Percentiles rank a stretch among this genome's conserved stretches.
phyloP scores from a whole-genome alignment of 2,797 vertebrate genomes.

The Peromyscus eremicus region DNA sequence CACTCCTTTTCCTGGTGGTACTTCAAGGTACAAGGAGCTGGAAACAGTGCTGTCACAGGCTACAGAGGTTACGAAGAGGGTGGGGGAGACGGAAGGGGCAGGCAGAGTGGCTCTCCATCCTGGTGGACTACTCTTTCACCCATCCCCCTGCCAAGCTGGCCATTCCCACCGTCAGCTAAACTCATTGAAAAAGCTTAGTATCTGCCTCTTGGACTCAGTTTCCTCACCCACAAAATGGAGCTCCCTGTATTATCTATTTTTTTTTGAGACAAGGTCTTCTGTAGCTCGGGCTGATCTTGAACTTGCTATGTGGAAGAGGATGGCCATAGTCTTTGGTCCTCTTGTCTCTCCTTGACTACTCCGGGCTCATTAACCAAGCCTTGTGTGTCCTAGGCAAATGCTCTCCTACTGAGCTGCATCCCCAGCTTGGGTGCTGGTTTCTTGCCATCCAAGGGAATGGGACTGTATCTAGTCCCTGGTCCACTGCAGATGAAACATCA shows the following conservation, averaged over 20 bases:
- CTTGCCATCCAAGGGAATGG: rapidly evolving
- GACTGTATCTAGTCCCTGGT: neutral
- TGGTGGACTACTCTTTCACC: too few relatives aligned
- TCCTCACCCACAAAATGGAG: neutral
- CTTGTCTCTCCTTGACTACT: neutral
- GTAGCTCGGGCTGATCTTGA: neutral
- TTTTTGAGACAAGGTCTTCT: neutral
- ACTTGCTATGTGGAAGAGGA: neutral
- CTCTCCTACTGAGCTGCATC: neutral
- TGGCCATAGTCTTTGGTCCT: neutral
- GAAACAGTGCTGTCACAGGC: neutral
- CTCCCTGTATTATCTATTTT: neutral
- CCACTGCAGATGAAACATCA: neutral
- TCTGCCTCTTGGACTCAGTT: neutral
- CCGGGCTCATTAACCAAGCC: neutral
- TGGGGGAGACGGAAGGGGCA: neutral
- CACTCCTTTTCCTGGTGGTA: neutral
- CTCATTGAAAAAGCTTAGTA: neutral
- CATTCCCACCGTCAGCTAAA: neutral
- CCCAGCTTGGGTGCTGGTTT: neutral
- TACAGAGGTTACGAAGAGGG: neutral
- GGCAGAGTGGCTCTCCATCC: neutral
- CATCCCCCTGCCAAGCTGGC: too few relatives aligned
- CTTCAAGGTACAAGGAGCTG: neutral
- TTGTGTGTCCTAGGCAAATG: too few relatives aligned